Base-by-base conservation (phyloP, 2,113 vertebrate species). In the Recurvirostra avosetta region DNA sequence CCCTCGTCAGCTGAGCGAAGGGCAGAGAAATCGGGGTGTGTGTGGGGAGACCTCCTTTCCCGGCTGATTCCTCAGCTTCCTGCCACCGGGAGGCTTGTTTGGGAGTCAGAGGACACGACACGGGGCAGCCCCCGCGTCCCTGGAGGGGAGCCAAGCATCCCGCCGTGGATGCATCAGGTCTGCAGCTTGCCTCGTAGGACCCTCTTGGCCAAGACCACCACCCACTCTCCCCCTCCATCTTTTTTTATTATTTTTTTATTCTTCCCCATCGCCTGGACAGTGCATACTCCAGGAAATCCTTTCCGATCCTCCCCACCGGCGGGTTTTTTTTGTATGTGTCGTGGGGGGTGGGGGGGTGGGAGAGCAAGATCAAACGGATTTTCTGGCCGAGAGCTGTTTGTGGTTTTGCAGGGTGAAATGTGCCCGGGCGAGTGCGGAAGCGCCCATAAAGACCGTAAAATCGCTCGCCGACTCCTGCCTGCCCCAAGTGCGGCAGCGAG, bases 391-490 rank as follows among this genome's bases (percentile, higher is more conserved):
- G 95, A 93, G 78, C 87, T 92, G 79, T 97, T 96, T 97, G 97
- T 91, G 92, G 96, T 96, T 90, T 97, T 95, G 94, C 82, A 84
- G 96, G 95, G 93, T 96, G 96, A 95, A 97, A 97, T 92, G 91
- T 95, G 72, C 92, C 80, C 95, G 70, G 47, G 77, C 65, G 94
- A 96, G 92, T 92, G 66, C 89, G 93, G 97, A 98, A 98, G 96
- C 90, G 90, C 93, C 92, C 95, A 81, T 95, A 96, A 98, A 98
- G 96, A 97, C 96, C 68, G 92, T 97, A 97, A 98, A 98, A 98
- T 77, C 78, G 2, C 40, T 49, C 19, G 68, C 56, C 56, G 92
- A 61, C 86, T 96, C 65, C 77, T 80, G 96, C 83, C 91, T 63
- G 92, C 67, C 88, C 47, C 71, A 78, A 96, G 90, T 74, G 92